Base-by-base conservation (phyloP, 1,140 invertebrate genomes). In the Dreissena polymorpha region DNA sequence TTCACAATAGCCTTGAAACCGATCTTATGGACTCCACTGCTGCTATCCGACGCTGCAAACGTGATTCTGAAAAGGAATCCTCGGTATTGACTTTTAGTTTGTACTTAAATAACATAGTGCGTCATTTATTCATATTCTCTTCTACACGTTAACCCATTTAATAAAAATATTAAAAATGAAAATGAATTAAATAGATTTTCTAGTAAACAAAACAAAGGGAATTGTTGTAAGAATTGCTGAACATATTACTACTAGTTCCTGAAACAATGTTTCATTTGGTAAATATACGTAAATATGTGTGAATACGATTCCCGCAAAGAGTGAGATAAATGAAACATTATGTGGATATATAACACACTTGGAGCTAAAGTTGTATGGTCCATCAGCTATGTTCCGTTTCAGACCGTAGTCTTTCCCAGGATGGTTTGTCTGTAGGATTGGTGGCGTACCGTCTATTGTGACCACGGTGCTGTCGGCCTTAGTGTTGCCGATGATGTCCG, bases 11-110 rank as follows among this genome's bases (percentile, higher is more conserved):
- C 29, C n/a, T 23, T 29, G 10, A 70, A 23, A 25, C 65, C 65
- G 12, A 79, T 69, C 50, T 79, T 69, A 63, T 70, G 51, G 6
- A 79, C 76, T 14, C 76, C 76, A 55, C 76, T 79, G 13, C 70
- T 13, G 13, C 18, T 23, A 27, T 79, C 76, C 25, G 39, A 29
- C 5, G 76, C 76, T 0, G 29, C 13, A 51, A 79, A 79, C 13
- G 14, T 23, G 13, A 67, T 27, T 53, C 73, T 76, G 29, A 60
- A 74, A 74, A 27, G 7, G 39, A 27, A 12, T 6, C 21, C 16
- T 10, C 21, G 57, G 2, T 39, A 2, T 39, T 2, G 3, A 39
- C 8, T 39, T 39, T 5, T 5, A 2, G 39, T 39, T 39, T 39
- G 39, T 39, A 39, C 39, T 39, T 39, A 39, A 39, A 39, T 39